Conservation (phyloP, 1,140 invertebrate species). For the Propsilocerus akamusi region DNA sequence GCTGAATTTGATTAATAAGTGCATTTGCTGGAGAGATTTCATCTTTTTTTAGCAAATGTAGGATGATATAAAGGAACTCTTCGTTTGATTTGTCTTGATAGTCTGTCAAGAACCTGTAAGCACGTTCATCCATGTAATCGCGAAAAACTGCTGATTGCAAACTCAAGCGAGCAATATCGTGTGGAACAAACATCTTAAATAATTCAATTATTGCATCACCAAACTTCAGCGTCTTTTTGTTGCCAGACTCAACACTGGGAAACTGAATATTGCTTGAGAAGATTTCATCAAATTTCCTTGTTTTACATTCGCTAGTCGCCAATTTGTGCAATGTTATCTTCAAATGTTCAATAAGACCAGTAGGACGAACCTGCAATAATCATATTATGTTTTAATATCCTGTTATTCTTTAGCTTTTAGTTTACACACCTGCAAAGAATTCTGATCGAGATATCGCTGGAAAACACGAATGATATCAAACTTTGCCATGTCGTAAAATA, state of each 20-base stretch:
- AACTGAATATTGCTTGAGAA: not conserved
- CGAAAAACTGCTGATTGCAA: not conserved
- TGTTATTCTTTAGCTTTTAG: not conserved
- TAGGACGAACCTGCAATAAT: not conserved
- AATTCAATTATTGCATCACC: not conserved
- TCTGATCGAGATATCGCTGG: not conserved
- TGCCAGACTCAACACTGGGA: not conserved
- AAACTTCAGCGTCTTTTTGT: not conserved
- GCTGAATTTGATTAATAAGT: not conserved
- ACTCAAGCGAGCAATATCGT: not conserved
- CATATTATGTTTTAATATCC: not conserved
- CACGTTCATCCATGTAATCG: not conserved
- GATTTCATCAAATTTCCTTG: conserved; percentile 1
- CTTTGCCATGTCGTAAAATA: not conserved
- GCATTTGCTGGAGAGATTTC: not conserved
- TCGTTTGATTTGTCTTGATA: not conserved
- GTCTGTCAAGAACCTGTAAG: not conserved
- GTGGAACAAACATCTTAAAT: not conserved
- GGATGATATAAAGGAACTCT: not conserved
- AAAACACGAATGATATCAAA: not conserved
- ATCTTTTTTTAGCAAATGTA: not conserved
- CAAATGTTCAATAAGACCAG: not conserved
- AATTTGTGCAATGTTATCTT: not conserved
- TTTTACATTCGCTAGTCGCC: not conserved
- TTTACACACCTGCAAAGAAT: not conserved